Percentiles rank a stretch among this genome's conserved stretches.
phyloP scores from a whole-genome alignment of 2,888 invertebrate species.

The Philereme vetulata region DNA sequence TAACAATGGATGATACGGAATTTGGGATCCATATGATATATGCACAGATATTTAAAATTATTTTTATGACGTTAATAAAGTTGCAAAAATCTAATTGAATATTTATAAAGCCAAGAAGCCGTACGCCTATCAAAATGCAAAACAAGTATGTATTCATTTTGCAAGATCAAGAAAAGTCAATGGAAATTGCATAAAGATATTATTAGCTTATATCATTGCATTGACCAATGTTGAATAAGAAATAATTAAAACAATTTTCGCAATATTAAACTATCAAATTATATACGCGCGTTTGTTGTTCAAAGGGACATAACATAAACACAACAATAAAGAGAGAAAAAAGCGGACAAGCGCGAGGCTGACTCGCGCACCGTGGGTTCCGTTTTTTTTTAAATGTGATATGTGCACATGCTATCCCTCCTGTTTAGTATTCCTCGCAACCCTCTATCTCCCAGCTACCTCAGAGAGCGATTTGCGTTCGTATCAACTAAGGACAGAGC shows the following conservation, averaged over 20 bases:
- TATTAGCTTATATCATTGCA: constrained; percentile 7
- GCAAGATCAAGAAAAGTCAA: constrained; percentile 15
- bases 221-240: constrained; percentile 30
- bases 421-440: too few species aligned
- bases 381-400: too few species aligned
- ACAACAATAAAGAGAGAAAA: constrained; percentile 48
- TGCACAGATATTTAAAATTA: neutral
- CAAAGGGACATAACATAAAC: constrained; percentile 23
- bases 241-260: neutral
- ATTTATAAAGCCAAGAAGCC: constrained; percentile 10
- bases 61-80: neutral
- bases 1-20: neutral
- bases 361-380: too few species aligned
- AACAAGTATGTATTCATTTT: constrained; percentile 11
- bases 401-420: too few species aligned
- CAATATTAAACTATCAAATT: neutral
- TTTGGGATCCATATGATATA: too few species aligned
- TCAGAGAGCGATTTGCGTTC: too few species aligned
- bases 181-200: constrained; percentile 14
- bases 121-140: constrained; percentile 13
- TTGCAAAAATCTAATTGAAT: neutral
- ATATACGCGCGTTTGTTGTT: neutral
- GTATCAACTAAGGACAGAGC: too few species aligned
- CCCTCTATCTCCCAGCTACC: too few species aligned
- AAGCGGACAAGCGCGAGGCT: constrained; percentile 21